Percentiles rank a stretch among this genome's conserved stretches.
phyloP scores from a whole-genome alignment of 2,113 vertebrate species.

The Alces alces region DNA sequence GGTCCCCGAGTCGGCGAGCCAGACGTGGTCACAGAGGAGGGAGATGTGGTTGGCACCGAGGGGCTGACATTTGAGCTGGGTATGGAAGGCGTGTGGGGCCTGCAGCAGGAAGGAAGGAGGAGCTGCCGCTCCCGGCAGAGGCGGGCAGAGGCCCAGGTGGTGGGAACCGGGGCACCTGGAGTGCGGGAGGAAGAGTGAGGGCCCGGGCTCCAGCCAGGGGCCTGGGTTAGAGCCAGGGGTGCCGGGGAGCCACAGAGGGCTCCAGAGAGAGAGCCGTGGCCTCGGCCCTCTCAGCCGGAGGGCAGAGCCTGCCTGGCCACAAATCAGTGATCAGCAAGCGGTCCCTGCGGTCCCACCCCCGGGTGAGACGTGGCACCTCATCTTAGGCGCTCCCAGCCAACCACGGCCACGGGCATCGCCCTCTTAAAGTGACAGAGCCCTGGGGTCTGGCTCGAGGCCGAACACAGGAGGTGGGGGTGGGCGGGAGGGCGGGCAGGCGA shows the following conservation, averaged over 20 bases:
- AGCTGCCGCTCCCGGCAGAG: fast-evolving
- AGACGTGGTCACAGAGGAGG: not conserved
- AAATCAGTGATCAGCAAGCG: fast-evolving
- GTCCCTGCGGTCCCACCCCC: not conserved
- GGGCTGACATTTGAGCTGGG: not conserved
- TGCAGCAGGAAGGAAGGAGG: not conserved
- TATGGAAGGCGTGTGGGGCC: not conserved
- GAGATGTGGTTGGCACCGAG: not conserved
- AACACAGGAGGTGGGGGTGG: fast-evolving
- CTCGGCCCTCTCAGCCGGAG: not conserved
- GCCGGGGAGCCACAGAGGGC: not conserved
- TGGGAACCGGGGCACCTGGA: fast-evolving
- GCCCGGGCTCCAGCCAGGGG: not conserved
- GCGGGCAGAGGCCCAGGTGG: fast-evolving
- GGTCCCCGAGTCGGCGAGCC: fast-evolving
- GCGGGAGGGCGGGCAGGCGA: fast-evolving
- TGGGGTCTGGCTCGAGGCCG: fast-evolving
- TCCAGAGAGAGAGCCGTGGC: not conserved
- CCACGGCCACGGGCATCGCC: fast-evolving
- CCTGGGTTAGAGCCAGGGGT: not conserved
- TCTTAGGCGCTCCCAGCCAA: not conserved
- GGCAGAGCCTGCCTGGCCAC: not conserved
- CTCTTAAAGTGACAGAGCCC: not conserved
- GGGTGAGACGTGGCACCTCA: not conserved
- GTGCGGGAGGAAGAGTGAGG: fast-evolving